A percentile compares a stretch with the other conserved stretches of the same genome.
phyloP scores from a whole-genome alignment of 2,888 invertebrate genomes.

The Metopia argyrocephala region DNA sequence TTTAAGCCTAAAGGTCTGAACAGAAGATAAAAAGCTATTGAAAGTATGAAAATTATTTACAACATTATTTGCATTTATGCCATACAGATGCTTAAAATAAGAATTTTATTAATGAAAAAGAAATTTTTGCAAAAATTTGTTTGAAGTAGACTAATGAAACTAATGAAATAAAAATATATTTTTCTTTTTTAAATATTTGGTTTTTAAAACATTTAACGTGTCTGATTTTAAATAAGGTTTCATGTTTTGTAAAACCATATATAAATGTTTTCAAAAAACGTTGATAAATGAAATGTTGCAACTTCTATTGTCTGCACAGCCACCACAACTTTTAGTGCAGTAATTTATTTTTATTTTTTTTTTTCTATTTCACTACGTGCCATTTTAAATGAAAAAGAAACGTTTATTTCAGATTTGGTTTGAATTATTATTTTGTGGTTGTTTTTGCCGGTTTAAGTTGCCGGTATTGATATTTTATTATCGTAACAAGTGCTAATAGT shows the following conservation, averaged over 20 bases:
- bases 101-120: not conserved
- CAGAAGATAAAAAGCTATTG: not conserved
- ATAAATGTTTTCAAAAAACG: not conserved
- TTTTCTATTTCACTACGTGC: constrained; percentile 35
- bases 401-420: constrained; percentile 2
- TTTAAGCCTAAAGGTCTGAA: constrained; percentile 30
- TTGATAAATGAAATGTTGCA: constrained; percentile 20
- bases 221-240: too few species aligned
- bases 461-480: constrained; percentile 15
- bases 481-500: constrained; percentile 58
- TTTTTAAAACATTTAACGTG: too few species aligned
- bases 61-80: constrained; percentile 44
- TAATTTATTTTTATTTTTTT: not conserved
- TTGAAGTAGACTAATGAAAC: too few species aligned
- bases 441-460: constrained; percentile 9
- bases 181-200: too few species aligned
- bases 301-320: not conserved
- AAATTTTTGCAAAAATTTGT: too few species aligned
- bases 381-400: not conserved
- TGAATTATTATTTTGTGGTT: constrained; percentile 24
- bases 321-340: not conserved
- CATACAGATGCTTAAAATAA: not conserved
- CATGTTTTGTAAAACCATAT: too few species aligned
- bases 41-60: constrained; percentile 1
- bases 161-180: too few species aligned